Percentiles rank a stretch among this genome's conserved stretches.
Evolutionary conservation across 2,888 invertebrate species (phyloP).

Genomic region (Pristionchus entomophagus): DNA sequence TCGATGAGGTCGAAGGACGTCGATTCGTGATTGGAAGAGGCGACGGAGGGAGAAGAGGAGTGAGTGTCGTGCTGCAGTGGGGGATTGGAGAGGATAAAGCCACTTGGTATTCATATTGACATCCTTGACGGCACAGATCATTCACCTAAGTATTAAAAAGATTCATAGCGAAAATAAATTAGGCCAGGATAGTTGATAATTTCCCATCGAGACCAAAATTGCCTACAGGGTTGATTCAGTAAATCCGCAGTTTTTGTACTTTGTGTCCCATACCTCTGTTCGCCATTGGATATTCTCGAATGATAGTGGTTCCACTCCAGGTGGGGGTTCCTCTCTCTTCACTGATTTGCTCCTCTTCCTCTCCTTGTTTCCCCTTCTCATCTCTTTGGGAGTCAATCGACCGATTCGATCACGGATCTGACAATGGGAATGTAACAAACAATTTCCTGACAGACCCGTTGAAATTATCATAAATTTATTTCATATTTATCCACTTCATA

Average conservation of each 20-base stretch:
- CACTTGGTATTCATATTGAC: too few relatives aligned
- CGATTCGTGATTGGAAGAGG: background rate
- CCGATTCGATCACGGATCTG: constrained; percentile 55
- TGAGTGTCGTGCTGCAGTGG: constrained; percentile 28
- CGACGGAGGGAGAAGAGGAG: background rate
- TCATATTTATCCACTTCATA: background rate
- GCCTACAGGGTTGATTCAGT: too few relatives aligned
- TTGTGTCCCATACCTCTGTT: constrained; percentile 13
- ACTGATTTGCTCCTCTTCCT: constrained; percentile 48
- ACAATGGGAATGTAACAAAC: too few relatives aligned
- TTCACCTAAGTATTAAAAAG: too few relatives aligned
- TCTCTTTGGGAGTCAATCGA: constrained; percentile 56
- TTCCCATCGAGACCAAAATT: too few relatives aligned
- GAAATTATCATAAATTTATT: background rate
- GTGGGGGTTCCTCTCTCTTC: constrained; percentile 47
- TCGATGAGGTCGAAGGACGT: constrained; percentile 38
- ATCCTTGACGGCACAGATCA: too few relatives aligned
- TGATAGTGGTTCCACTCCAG: constrained; percentile 54
- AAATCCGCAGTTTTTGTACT: too few relatives aligned
- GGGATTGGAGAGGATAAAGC: too few relatives aligned
- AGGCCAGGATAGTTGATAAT: too few relatives aligned
- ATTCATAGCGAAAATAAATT: too few relatives aligned
- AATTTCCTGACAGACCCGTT: too few relatives aligned
- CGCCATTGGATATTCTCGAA: constrained; percentile 64
- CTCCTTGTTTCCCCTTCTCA: constrained; percentile 46